Evolutionary conservation across 2,888 invertebrate genomes (phyloP).

Genomic region (Tribolium freemani): DNA sequence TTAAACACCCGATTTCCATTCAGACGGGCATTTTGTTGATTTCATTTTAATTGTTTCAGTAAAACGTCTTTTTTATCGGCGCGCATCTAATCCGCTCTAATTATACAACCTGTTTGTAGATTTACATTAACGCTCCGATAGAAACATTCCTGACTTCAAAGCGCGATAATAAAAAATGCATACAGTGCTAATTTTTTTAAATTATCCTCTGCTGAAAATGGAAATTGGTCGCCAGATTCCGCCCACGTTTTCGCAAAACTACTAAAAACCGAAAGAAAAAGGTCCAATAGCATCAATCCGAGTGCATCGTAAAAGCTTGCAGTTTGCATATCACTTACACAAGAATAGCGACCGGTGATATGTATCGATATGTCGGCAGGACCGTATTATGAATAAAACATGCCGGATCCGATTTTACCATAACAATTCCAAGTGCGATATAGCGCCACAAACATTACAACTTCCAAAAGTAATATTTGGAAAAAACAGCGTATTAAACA

Average conservation of each 20-base stretch:
- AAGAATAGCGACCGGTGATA: conserved; percentile 41
- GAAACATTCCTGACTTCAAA: conserved; percentile 15
- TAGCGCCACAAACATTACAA: conserved; percentile 29
- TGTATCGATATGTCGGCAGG: conserved; percentile 49
- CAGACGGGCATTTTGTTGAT: too few species aligned
- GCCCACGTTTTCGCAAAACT: conserved; percentile 14
- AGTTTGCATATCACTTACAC: conserved; percentile 47
- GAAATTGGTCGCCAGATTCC: conserved; percentile 23
- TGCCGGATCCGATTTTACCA: conserved; percentile 40
- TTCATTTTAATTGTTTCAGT: too few species aligned
- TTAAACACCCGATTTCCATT: too few species aligned
- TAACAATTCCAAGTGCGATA: conserved; percentile 44
- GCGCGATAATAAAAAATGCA: conserved; percentile 22
- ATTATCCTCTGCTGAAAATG: conserved; percentile 15
- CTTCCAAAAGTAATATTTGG: conserved; percentile 30
- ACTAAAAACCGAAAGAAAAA: conserved; percentile 9
- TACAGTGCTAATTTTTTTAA: conserved; percentile 11
- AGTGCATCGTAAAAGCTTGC: conserved; percentile 40
- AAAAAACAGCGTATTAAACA: conserved; percentile 2
- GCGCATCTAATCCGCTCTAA: background rate
- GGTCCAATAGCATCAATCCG: conserved; percentile 26
- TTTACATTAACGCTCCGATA: background rate
- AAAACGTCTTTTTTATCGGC: too few species aligned
- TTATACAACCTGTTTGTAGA: background rate
- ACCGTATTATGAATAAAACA: conserved; percentile 49